Conservation (phyloP, 2,888 invertebrate genomes). For the Halictus quadricinctus region DNA sequence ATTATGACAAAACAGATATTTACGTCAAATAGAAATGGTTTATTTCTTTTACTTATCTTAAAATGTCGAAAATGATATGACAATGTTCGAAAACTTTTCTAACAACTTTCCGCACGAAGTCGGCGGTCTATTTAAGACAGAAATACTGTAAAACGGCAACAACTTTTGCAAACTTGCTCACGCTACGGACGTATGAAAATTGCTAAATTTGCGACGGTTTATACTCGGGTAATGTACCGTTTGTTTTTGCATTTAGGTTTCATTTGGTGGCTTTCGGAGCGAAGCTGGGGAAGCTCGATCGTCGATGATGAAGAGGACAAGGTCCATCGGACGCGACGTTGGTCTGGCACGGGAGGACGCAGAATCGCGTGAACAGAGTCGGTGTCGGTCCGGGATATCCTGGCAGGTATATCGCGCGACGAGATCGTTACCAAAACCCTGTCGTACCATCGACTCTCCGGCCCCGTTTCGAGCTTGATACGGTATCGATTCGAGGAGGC, state of each 20-base stretch:
- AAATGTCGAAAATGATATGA: too few species aligned
- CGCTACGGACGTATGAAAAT: too few species aligned
- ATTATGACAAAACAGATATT: too few species aligned
- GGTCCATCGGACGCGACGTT: neutral
- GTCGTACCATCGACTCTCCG: constrained; percentile 61
- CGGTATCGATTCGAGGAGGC: constrained; percentile 65
- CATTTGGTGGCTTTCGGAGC: neutral
- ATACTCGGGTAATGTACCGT: too few species aligned
- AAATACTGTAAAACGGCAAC: too few species aligned
- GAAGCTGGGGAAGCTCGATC: neutral
- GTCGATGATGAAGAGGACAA: neutral
- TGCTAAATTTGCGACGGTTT: too few species aligned
- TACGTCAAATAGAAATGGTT: too few species aligned
- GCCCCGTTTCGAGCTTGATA: constrained; percentile 67
- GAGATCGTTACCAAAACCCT: constrained; percentile 71
- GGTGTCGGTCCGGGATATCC: constrained; percentile 66
- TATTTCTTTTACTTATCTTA: too few species aligned
- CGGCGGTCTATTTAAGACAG: too few species aligned
- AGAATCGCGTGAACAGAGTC: constrained; percentile 30
- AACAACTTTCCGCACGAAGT: too few species aligned
- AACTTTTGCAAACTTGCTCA: too few species aligned
- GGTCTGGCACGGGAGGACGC: neutral
- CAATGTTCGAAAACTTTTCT: too few species aligned
- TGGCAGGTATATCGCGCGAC: constrained; percentile 66
- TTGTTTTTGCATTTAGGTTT: neutral